Base-by-base conservation (phyloP, 2,888 invertebrate species). In the Epinotia brunnichana region DNA sequence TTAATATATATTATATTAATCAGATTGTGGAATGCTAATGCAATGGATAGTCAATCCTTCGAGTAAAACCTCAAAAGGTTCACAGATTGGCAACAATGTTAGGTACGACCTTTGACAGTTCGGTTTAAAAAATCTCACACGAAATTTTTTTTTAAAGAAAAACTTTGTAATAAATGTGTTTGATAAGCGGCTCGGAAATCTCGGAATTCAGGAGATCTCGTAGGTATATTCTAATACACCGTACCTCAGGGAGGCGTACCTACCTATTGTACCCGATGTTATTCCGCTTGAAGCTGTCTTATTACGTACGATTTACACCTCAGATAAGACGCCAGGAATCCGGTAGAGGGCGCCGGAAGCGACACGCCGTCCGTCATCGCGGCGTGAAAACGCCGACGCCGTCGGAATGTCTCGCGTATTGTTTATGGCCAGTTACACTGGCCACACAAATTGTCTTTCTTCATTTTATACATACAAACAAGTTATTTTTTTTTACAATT, bases 231-330 rank as follows among this genome's bases (percentile, higher is more conserved):
- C 3, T 19, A 10, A 3, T 53, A 11, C 17, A 7, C 19, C 19
- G 53, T 53, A 53, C 57, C 57, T n/a, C 57, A 57, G 15, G 63
- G 24, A 29, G 29, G 44, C 15, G 29, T 57, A n/a, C n/a, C n/a
- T n/a, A n/a, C n/a, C n/a, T n/a, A 29, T 57, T 56, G 15, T 15
- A 9, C 57, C 57, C 29, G 57, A 57, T 29, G n/a, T 57, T 57
- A 57, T 57, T 57, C n/a, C 57, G 57, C 57, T 29, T 57, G 13
- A 29, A 57, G 57, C 57, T 51, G 62, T 63, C 59, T 48, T 39
- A 59, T 69, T 62, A 70, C 11, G 69, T 51, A 56, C 67, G 67
- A 72, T 68, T 63, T 70, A 68, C 67, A 68, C 72, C 72, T 68
- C 67, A 67, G 61, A 69, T 69, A 69, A 69, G 53, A 44, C 24